Base-by-base conservation (phyloP, 2,113 vertebrate genomes). In the Leucoraja erinaceus region DNA sequence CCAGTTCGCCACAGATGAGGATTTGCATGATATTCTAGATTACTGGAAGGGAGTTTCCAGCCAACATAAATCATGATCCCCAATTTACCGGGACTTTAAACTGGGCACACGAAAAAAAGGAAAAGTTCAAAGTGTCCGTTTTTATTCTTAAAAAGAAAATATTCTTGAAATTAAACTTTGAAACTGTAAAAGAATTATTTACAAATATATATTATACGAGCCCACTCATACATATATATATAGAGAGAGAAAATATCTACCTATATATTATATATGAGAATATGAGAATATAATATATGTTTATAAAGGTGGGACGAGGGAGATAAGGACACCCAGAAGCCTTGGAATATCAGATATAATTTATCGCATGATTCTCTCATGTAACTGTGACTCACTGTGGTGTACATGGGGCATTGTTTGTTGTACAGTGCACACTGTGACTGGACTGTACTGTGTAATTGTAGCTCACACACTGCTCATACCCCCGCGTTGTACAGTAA, bases 311-410 rank as follows among this genome's bases (percentile, higher is more conserved):
- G 38, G n/a, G 38, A 5, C 4, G 70, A 5, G 18, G 70, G 70
- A 72, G 70, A 72, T 18, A 94, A 96, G 96, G 96, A 95, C 96
- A 94, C 68, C 68, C 33, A 47, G 31, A 72, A 22, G 90, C 68
- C 90, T 91, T 91, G 90, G 90, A 91, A 91, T 74, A 54, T 91
- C 70, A 68, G 90, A 91, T 91, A 54, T 74, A 72, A 91, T 91
- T 91, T 91, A 72, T 91, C 90, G 90, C 90, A 91, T 91, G 90
- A 91, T 66, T 72, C 90, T 91, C 33, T 90, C 63, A 66, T 74
- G 90, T 91, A 33, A 91, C 90, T 91, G 90, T 91, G 90, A 72
- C 68, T 91, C 90, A 74, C 90, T 91, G 90, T 91, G 22, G 66
- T 91, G 90, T 91, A 72, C 90, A 72, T 74, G 68, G 90, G 90